These are phyloP conservation scores for Callimico goeldii DNA, from an alignment of 2,797 vertebrate species.

Conservation along the genomic window DNA sequence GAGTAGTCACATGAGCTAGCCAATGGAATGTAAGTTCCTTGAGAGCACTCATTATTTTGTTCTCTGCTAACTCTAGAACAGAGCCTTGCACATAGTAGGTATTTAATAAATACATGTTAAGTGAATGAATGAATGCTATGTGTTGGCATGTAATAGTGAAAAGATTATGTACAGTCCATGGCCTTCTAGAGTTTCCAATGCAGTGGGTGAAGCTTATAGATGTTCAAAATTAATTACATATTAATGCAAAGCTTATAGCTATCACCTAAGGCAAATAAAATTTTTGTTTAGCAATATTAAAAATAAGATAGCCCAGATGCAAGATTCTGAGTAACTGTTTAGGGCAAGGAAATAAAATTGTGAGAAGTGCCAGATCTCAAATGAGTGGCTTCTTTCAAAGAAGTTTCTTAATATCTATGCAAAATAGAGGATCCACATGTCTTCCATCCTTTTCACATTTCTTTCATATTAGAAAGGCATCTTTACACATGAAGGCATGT, in stretches of 20 bases:
- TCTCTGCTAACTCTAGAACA: not conserved
- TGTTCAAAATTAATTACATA: not conserved
- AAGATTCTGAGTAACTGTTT: not conserved
- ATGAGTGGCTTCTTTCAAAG: not conserved
- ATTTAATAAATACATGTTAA: not conserved
- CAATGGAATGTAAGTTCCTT: not conserved
- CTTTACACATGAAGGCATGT: not conserved
- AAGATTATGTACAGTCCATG: not conserved
- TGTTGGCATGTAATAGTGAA: not conserved
- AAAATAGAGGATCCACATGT: not conserved
- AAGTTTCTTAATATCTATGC: not conserved
- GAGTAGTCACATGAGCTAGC: not conserved
- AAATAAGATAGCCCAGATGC: not conserved
- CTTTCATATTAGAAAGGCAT: not conserved
- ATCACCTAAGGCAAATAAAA: not conserved
- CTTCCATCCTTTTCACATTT: not conserved
- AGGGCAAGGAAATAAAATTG: not conserved
- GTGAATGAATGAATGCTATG: not conserved
- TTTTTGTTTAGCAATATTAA: not conserved
- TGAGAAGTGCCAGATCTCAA: not conserved
- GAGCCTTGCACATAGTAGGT: not conserved
- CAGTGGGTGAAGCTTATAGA: not conserved
- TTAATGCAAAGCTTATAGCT: not conserved
- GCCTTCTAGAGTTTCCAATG: not conserved
- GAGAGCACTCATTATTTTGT: not conserved